Evolutionary conservation across 2,888 invertebrate species (phyloP).

Genomic region (Fragum sueziense): DNA sequence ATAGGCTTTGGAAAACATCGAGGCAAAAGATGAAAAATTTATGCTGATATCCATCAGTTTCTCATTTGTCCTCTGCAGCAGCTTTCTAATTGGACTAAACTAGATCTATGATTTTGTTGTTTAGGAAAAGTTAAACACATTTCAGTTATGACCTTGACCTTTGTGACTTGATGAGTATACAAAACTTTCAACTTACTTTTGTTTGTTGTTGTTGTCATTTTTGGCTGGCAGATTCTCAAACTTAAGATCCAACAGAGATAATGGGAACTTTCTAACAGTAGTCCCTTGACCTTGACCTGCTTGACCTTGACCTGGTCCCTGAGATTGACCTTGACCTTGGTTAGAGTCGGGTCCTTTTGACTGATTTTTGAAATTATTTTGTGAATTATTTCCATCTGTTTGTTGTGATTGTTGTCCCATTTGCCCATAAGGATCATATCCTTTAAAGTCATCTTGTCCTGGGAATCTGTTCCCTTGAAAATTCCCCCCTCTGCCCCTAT

Average conservation of each 20-base stretch:
- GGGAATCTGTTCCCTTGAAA: constrained; percentile 30
- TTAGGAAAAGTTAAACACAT: too few relatives aligned
- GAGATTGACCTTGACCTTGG: constrained; percentile 7
- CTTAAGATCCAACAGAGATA: constrained; percentile 44
- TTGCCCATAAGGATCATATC: constrained; percentile 6
- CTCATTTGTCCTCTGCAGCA: too few relatives aligned
- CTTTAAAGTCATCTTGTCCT: not conserved
- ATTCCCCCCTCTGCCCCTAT: constrained; percentile 21
- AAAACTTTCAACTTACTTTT: not conserved
- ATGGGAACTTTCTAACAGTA: constrained; percentile 36
- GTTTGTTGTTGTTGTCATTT: constrained; percentile 3
- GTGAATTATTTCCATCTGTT: not conserved
- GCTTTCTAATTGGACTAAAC: too few relatives aligned
- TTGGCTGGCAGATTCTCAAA: constrained; percentile 37
- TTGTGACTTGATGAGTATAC: too few relatives aligned
- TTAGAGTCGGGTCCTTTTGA: not conserved
- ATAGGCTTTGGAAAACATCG: too few relatives aligned
- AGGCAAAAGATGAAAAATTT: too few relatives aligned
- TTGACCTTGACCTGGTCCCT: constrained; percentile 6
- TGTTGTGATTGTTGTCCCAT: not conserved
- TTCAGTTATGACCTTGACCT: too few relatives aligned
- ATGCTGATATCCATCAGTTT: too few relatives aligned
- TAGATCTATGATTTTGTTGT: too few relatives aligned
- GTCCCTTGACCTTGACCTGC: constrained; percentile 17
- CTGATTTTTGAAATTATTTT: not conserved